Percentiles rank a stretch among this genome's conserved stretches.
Conservation (phyloP, 1,140 invertebrate genomes). For the Chelonus insularis region DNA sequence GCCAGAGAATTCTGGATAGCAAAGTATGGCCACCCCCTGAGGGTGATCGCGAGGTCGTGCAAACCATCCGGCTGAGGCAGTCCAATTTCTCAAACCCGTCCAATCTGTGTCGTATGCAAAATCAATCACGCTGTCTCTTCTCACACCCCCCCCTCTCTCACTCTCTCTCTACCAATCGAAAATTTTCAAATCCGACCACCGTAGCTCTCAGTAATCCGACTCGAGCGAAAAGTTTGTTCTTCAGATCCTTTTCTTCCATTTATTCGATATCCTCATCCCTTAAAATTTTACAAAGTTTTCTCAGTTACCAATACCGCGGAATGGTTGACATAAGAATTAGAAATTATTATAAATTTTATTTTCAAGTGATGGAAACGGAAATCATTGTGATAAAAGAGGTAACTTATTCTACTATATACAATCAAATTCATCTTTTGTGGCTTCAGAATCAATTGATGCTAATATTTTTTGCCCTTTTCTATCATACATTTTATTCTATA, state of each 20-base stretch:
- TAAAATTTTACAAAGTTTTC: neutral
- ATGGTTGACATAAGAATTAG: too few relatives aligned
- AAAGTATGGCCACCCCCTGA: slow-evolving; percentile 23
- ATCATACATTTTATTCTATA: too few relatives aligned
- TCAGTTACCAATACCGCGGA: too few relatives aligned
- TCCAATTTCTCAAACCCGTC: slow-evolving; percentile 63
- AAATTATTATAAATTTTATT: too few relatives aligned
- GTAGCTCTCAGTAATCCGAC: slow-evolving; percentile 44
- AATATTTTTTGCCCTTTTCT: too few relatives aligned
- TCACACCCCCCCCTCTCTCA: slow-evolving; percentile 15
- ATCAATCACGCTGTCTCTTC: slow-evolving; percentile 54
- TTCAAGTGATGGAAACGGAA: too few relatives aligned
- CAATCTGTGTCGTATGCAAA: slow-evolving; percentile 62
- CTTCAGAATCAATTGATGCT: too few relatives aligned
- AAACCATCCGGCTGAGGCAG: slow-evolving; percentile 46
- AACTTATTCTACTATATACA: too few relatives aligned
- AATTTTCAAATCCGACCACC: slow-evolving; percentile 47
- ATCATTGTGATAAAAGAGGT: too few relatives aligned
- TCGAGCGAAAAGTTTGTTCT: slow-evolving; percentile 13
- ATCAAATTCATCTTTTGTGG: too few relatives aligned
- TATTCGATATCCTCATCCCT: slow-evolving; percentile 19
- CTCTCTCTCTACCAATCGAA: neutral
- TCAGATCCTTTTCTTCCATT: slow-evolving; percentile 31
- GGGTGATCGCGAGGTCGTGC: slow-evolving; percentile 20
- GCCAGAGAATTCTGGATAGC: slow-evolving; percentile 10